Evolutionary conservation across 35 echinoderm and acorn worm species (phyloP).

Genomic region (Amphiura filiformis): DNA sequence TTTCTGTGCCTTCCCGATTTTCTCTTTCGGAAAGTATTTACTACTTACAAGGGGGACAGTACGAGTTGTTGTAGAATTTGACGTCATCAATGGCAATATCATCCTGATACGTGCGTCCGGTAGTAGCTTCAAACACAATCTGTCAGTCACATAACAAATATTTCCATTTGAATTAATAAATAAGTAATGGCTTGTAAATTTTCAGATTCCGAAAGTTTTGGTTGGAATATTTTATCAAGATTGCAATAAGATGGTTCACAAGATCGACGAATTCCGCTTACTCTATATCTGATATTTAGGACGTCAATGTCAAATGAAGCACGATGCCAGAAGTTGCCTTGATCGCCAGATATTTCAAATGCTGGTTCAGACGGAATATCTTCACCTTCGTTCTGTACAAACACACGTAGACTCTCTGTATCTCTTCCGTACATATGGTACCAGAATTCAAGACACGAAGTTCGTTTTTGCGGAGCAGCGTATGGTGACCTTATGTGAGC

Average conservation of each 20-base stretch:
- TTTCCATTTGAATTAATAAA: no score
- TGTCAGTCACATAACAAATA: no score
- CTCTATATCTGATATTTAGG: conserved; percentile 20
- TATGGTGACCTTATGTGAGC: conserved; percentile 58
- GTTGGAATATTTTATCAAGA: no score
- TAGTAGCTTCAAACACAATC: conserved; percentile 47
- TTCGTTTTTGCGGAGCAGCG: neutral
- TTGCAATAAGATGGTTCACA: no score
- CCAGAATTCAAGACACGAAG: conserved; percentile 82
- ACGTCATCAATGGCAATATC: no score
- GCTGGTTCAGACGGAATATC: conserved; percentile 4
- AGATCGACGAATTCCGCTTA: no score
- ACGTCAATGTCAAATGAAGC: conserved; percentile 29
- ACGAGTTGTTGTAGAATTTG: conserved; percentile 28
- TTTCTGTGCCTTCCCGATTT: no score
- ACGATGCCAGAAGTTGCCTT: conserved; percentile 71
- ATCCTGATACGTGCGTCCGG: conserved; percentile 14
- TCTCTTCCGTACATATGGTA: conserved; percentile 84
- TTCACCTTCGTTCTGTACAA: conserved; percentile 25
- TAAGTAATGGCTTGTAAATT: no score
- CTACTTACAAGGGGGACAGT: conserved; percentile 38
- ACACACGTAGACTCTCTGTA: conserved; percentile 64
- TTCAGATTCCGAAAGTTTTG: no score
- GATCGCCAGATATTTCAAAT: conserved; percentile 33
- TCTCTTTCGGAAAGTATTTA: no score